A percentile compares a stretch with the other conserved stretches of the same genome.
phyloP scores from a whole-genome alignment of 2,888 invertebrate genomes.

The Brachylomia viminalis region DNA sequence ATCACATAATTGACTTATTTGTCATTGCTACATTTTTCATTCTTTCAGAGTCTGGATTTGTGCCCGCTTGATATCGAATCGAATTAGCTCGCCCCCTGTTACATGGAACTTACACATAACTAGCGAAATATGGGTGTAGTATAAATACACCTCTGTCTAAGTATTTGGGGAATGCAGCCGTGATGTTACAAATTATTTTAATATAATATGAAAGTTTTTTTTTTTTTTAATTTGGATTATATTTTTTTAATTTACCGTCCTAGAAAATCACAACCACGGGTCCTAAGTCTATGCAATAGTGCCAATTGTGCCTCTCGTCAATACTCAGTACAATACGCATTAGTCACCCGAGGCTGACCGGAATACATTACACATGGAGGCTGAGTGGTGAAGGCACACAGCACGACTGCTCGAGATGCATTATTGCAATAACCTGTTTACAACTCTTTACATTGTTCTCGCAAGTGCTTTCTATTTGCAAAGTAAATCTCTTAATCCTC shows the following conservation, averaged over 20 bases:
- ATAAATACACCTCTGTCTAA: too few species aligned
- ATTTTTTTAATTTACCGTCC: neutral
- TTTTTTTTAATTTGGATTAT: too few species aligned
- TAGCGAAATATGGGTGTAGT: too few species aligned
- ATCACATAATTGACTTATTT: too few species aligned
- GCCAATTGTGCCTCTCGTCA: neutral
- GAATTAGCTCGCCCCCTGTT: too few species aligned
- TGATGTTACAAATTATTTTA: too few species aligned
- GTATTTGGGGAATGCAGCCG: too few species aligned
- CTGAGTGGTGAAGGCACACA: neutral
- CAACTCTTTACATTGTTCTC: neutral
- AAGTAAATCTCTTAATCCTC: neutral
- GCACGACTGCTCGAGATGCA: neutral
- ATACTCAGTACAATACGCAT: constrained; percentile 10
- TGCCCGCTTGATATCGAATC: too few species aligned
- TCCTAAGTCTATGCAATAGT: neutral
- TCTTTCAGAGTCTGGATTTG: too few species aligned
- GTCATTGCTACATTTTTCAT: too few species aligned
- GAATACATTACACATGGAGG: neutral
- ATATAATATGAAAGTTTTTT: too few species aligned
- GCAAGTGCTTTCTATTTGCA: constrained; percentile 7
- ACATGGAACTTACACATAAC: too few species aligned
- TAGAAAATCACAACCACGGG: neutral
- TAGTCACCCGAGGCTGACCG: neutral
- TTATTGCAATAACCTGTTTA: constrained; percentile 5